Evolutionary conservation across 1,140 invertebrate genomes (phyloP).

Genomic region (Conopomorpha cramerella): DNA sequence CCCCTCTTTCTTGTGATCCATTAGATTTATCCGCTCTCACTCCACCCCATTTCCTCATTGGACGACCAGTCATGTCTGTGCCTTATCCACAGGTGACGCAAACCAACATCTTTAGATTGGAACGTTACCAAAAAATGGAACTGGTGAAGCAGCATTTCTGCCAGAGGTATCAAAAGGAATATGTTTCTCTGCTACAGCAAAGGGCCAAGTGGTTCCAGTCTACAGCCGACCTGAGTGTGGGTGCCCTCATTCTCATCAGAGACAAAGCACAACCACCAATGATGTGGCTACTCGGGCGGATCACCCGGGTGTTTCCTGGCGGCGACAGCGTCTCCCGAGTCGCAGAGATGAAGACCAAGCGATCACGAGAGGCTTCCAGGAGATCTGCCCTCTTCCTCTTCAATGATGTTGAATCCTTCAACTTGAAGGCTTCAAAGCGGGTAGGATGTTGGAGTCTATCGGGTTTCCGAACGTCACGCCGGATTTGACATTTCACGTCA

Average conservation of each 20-base stretch:
- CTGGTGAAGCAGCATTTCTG: neutral
- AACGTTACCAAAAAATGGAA: neutral
- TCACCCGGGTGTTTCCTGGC: neutral
- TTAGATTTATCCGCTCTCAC: slow-evolving; percentile 14
- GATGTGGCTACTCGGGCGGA: neutral
- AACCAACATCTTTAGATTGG: neutral
- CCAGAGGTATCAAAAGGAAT: neutral
- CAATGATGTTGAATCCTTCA: neutral
- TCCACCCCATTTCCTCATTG: slow-evolving; percentile 16
- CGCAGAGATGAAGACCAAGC: neutral
- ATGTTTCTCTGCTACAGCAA: neutral
- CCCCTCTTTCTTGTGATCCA: slow-evolving; percentile 15
- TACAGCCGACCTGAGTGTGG: neutral
- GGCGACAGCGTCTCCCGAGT: neutral
- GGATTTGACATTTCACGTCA: too few relatives aligned
- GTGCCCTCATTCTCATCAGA: neutral
- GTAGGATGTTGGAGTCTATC: neutral
- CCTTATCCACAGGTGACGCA: neutral
- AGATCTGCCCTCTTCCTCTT: neutral
- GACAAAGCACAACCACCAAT: neutral
- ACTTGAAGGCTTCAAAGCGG: neutral
- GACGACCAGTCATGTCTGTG: neutral
- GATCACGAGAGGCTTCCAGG: neutral
- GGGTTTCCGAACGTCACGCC: too few relatives aligned
- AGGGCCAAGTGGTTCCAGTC: neutral